Base-by-base conservation (phyloP, 2,888 invertebrate genomes). In the Rhingia campestris region DNA sequence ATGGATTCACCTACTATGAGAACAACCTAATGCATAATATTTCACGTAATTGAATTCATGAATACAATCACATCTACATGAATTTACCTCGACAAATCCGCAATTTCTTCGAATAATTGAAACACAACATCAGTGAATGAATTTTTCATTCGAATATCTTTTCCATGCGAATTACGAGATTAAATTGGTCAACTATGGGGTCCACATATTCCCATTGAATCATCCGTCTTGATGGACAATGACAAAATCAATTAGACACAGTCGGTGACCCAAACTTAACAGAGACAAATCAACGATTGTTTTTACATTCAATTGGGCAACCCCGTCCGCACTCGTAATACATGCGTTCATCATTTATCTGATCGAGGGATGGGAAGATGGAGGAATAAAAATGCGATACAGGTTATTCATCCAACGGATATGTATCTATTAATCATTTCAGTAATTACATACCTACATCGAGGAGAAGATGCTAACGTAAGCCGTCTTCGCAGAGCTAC, bases 401-500 rank as follows among this genome's bases (percentile, higher is more conserved):
- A 35, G 35, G 12, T 35, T 35, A 35, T 12, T 12, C 67, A 0
- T 33, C 22, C 22, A 22, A 49, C 41, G 58, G 6, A 12, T 12
- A 43, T 1, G 47, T 10, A 22, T 32, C 6, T 14, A 72, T 63
- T 14, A 61, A n/a, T 73, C 54, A 64, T 56, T 14, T 47, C 32
- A 56, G 54, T 54, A 54, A 73, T 56, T 73, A 73, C 47, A 35
- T 54, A 47, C 14, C 22, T 22, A 22, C 22, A 22, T 22, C 22
- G 56, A 73, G 47, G 22, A 47, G 45, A 73, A 56, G 39, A 64
- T 37, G 54, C 54, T 63, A 61, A 64, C 37, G 22, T 22, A 22
- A 22, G 22, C 22, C 63, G 37, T 73, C 63, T 64, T 54, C 64
- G 63, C 45, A 54, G 49, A 74, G 56, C 54, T 45, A 63, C 54